Base-by-base conservation (phyloP, 2,113 vertebrate genomes). In the Leptobrachium ailaonicum region DNA sequence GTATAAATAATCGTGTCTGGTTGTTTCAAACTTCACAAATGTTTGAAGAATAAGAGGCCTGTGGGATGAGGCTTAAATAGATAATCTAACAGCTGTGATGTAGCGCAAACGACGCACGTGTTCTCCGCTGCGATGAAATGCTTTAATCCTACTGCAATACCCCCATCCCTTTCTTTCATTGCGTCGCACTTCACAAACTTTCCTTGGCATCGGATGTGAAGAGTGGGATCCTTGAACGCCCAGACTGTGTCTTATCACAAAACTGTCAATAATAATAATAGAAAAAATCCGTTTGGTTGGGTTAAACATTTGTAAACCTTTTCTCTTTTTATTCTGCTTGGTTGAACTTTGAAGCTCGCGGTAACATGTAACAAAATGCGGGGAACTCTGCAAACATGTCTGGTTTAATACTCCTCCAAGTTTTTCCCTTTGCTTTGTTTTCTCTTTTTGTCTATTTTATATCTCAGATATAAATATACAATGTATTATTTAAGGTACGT, bases 151-250 rank as follows among this genome's bases (percentile, higher is more conserved):
- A 54, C 47, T 10, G 32, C 6, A 64, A 45, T 45, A 64, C 1
- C 60, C 71, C 32, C 58, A 75, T 56, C 50, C 40, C 54, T 69
- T 32, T 32, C 20, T 32, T 32, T 32, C 20, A 32, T 32, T 32
- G 20, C 9, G 41, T 66, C 40, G 45, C 47, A 67, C 62, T 66
- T 63, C 71, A 45, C 47, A 73, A 53, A 68, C 62, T 74, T 45
- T 47, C 41, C 53, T 80, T 80, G 78, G 78, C 78, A 80, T 63
- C 71, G 56, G 50, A 67, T 74, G 54, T 56, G 73, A 73, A 66
- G 47, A 6, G 14, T 14, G 14, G 54, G 47, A 79, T 73, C 62
- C 77, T 47, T 79, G 60, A 66, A 12, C 50, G 64, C 71, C 50
- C 71, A 73, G 71, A 67, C 71, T 73, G 42, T 3, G 7, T 20